A percentile compares a stretch with the other conserved stretches of the same genome.
phyloP scores from a whole-genome alignment of 2,888 invertebrate genomes.

The Galerucella nymphaeae region DNA sequence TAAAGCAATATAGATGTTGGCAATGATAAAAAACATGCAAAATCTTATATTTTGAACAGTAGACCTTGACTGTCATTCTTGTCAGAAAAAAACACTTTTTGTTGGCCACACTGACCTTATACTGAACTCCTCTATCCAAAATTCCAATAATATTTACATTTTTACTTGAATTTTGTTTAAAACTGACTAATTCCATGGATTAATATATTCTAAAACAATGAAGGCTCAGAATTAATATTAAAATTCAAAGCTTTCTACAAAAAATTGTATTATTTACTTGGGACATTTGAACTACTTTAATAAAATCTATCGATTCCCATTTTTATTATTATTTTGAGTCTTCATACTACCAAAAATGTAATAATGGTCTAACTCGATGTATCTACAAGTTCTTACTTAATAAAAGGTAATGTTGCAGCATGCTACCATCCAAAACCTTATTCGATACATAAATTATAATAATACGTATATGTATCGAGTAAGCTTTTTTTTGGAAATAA shows the following conservation, averaged over 20 bases:
- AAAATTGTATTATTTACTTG: too few species aligned
- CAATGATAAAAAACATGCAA: too few species aligned
- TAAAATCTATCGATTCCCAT: neutral
- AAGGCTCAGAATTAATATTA: neutral
- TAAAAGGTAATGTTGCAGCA: slow-evolving; percentile 15
- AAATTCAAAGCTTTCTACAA: neutral
- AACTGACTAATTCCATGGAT: neutral
- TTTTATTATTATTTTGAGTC: neutral
- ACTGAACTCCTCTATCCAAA: neutral
- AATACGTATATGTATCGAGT: too few species aligned
- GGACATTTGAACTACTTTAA: too few species aligned
- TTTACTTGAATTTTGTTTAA: neutral
- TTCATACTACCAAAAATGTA: neutral
- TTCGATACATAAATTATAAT: neutral
- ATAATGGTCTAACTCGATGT: slow-evolving; percentile 16
- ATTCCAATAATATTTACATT: neutral
- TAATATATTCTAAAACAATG: neutral
- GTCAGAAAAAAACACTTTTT: too few species aligned
- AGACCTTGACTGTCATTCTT: too few species aligned
- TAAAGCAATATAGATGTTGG: too few species aligned
- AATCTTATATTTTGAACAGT: too few species aligned
- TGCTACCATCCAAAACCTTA: slow-evolving; percentile 3
- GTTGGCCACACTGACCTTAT: too few species aligned
- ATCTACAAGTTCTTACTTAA: neutral
- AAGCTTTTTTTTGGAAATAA: too few species aligned